Percentiles rank a stretch among this genome's conserved stretches.
Evolutionary conservation across 1,140 invertebrate species (phyloP).

Genomic region (Eupristina koningsbergeri): DNA sequence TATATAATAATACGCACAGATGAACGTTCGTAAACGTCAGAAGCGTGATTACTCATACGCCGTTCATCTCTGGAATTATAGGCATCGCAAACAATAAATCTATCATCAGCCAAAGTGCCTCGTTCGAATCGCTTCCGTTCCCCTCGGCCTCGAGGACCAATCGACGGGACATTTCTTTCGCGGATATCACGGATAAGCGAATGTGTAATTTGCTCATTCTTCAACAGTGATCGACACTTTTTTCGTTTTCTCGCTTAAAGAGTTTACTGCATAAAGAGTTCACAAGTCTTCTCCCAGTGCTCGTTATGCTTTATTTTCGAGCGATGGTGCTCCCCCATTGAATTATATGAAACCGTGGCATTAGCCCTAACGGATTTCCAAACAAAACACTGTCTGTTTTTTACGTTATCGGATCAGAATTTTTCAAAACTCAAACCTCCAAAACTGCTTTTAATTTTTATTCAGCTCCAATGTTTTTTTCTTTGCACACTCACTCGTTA

Average conservation of each 20-base stretch:
- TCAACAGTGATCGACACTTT: not conserved
- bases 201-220: not conserved
- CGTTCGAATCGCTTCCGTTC: not conserved
- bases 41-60: conserved; percentile 25
- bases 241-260: not conserved
- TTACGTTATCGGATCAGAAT: too few species aligned
- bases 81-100: not conserved
- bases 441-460: too few species aligned
- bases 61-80: not conserved
- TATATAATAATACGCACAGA: too few species aligned
- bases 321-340: not conserved
- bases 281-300: not conserved
- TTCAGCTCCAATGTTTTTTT: not conserved
- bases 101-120: not conserved
- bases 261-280: not conserved
- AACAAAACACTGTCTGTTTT: too few species aligned
- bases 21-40: conserved; percentile 18
- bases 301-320: not conserved
- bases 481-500: not conserved
- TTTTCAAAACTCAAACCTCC: too few species aligned
- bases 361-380: too few species aligned
- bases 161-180: not conserved
- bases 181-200: not conserved
- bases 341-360: not conserved
- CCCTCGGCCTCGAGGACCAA: not conserved